These are phyloP conservation scores for Xiphydria camelus DNA, from an alignment of 2,888 invertebrate species.

Conservation along the genomic window DNA sequence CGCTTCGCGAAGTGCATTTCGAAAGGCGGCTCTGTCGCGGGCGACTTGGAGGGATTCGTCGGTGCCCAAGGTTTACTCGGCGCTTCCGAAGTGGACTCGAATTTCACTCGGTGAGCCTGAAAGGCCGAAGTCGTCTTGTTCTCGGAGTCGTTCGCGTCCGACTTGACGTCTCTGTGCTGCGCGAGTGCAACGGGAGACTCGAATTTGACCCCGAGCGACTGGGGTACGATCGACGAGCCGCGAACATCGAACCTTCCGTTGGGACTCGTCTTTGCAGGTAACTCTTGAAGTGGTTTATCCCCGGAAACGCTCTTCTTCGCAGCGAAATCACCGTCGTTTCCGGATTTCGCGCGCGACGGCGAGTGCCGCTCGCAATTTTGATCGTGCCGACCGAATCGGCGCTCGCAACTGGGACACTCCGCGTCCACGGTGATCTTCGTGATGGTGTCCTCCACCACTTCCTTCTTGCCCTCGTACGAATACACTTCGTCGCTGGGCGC, in stretches of 20 bases:
- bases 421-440: constrained; percentile 37
- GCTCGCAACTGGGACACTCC: constrained; percentile 46
- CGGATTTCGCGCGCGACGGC: too few species aligned
- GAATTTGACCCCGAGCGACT: constrained; percentile 31
- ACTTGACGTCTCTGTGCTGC: neutral
- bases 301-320: too few species aligned
- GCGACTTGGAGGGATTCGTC: neutral
- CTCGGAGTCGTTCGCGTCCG: neutral
- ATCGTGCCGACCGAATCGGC: constrained; percentile 29
- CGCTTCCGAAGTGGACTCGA: constrained; percentile 19
- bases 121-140: constrained; percentile 31
- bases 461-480: constrained; percentile 37
- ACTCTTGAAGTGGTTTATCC: too few species aligned
- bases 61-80: neutral
- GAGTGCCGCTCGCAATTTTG: constrained; percentile 20
- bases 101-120: constrained; percentile 30
- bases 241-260: neutral
- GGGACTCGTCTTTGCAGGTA: neutral
- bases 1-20: constrained; percentile 38
- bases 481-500: constrained; percentile 18
- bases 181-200: too few species aligned
- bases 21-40: constrained; percentile 9
- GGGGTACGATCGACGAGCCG: constrained; percentile 23
- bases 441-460: constrained; percentile 44
- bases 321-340: too few species aligned